A percentile compares a stretch with the other conserved stretches of the same genome.
Conservation (phyloP, 2,113 vertebrate species). For the Zootoca vivipara region DNA sequence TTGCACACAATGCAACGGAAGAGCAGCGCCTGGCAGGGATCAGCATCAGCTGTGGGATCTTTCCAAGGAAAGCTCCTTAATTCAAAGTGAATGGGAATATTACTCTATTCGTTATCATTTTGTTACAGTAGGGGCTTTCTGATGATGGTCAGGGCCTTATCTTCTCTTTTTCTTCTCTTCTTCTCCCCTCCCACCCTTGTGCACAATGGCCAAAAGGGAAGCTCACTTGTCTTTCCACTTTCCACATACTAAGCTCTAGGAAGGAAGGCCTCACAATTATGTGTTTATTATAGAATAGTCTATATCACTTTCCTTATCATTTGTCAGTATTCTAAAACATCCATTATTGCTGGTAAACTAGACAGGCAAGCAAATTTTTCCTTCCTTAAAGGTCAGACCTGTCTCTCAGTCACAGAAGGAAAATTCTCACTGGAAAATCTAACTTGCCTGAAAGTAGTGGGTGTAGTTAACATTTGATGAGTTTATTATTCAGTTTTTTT, state of each 20-base stretch:
- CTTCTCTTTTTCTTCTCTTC: not conserved
- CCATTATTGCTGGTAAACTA: conserved; percentile 17
- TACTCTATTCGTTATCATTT: not conserved
- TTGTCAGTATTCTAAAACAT: conserved; percentile 29
- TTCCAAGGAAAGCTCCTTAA: conserved; percentile 11
- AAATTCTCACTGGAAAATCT: conserved; percentile 2
- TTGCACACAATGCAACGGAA: not conserved
- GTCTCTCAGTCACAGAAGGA: not conserved
- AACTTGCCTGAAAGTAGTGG: not conserved
- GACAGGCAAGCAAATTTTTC: not conserved
- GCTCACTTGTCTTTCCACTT: not conserved
- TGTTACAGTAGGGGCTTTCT: not conserved
- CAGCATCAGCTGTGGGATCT: not conserved
- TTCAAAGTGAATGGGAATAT: not conserved
- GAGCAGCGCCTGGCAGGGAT: not conserved
- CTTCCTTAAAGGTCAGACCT: conserved; percentile 11
- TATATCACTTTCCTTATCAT: conserved; percentile 15
- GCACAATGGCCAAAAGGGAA: not conserved
- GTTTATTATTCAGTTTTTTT: not conserved
- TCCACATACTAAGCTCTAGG: not conserved
- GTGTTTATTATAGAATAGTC: conserved; percentile 15
- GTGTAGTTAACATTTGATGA: not conserved
- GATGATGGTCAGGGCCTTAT: no score
- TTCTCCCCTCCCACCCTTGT: not conserved
- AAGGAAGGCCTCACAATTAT: not conserved